A percentile compares a stretch with the other conserved stretches of the same genome.
Conservation (phyloP, 1,140 invertebrate species). For the Leucophenga varia region DNA sequence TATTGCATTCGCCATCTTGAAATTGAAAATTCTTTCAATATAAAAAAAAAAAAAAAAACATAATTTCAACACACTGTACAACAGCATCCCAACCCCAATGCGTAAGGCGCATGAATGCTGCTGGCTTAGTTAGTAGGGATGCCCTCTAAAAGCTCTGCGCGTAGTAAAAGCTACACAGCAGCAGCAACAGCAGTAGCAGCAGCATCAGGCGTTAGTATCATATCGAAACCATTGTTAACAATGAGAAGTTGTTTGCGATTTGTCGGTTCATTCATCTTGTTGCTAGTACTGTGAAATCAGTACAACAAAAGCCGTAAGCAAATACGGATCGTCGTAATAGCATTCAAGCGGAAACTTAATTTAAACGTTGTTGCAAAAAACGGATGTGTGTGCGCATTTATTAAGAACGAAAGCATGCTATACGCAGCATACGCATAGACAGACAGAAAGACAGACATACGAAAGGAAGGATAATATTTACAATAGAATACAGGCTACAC, state of each 20-base stretch:
- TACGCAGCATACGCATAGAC: constrained; percentile 19
- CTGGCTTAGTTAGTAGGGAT: no score
- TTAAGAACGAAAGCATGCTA: constrained; percentile 7
- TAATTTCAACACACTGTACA: no score
- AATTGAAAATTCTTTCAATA: no score
- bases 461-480: no score
- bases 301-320: constrained; percentile 38
- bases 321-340: no score
- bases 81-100: no score
- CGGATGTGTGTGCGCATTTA: constrained; percentile 10
- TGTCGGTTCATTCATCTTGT: constrained; percentile 42
- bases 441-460: constrained; percentile 27
- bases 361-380: constrained; percentile 19
- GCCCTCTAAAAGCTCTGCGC: constrained; percentile 18
- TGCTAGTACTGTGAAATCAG: constrained; percentile 18
- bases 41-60: no score
- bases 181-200: constrained; percentile 30
- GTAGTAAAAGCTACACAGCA: constrained; percentile 24
- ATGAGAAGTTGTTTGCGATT: constrained; percentile 33
- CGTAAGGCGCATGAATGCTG: no score
- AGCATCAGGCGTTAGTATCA: constrained; percentile 16
- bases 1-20: no score
- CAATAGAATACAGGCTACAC: no score
- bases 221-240: constrained; percentile 33
- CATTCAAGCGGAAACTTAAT: no score